phyloP scores from a whole-genome alignment of 2,888 invertebrate genomes.

The Microchrysa polita region DNA sequence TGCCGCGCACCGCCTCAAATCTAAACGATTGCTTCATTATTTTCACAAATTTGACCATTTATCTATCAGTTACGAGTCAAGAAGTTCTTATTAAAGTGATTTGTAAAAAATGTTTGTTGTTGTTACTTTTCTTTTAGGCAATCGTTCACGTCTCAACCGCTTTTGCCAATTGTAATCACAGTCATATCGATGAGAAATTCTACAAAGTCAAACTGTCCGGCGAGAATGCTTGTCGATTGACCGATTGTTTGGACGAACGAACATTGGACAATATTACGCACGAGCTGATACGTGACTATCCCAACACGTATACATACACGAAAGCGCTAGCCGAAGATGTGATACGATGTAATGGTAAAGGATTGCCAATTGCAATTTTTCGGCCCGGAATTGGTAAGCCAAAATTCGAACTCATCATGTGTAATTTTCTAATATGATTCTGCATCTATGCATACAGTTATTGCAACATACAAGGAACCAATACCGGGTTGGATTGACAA shows the following conservation, averaged over 20 bases:
- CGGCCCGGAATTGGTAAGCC: constrained; percentile 74
- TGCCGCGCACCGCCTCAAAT: too few species aligned
- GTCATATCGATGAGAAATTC: constrained; percentile 61
- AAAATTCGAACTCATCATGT: neutral
- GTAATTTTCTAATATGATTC: constrained; percentile 30
- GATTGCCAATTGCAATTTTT: constrained; percentile 72
- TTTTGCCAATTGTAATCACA: constrained; percentile 70
- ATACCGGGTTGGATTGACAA: constrained; percentile 76
- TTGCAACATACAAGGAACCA: constrained; percentile 67
- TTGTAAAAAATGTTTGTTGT: too few species aligned
- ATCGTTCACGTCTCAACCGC: constrained; percentile 75
- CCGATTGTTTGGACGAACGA: constrained; percentile 59
- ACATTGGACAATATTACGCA: constrained; percentile 58
- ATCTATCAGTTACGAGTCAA: too few species aligned
- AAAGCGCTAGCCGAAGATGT: constrained; percentile 76
- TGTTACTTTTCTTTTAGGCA: constrained; percentile 58
- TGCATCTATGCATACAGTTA: constrained; percentile 58
- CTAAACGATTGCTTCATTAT: too few species aligned
- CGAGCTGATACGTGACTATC: constrained; percentile 60
- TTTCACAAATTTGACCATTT: too few species aligned
- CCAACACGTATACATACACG: constrained; percentile 79
- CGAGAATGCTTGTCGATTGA: constrained; percentile 58
- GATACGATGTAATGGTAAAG: constrained; percentile 67
- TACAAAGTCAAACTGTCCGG: constrained; percentile 61
- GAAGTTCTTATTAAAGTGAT: too few species aligned